Evolutionary conservation across 1,140 invertebrate species (phyloP), one percentile per base, ranked within the genome.

Genomic region (Aculops lycopersici): DNA sequence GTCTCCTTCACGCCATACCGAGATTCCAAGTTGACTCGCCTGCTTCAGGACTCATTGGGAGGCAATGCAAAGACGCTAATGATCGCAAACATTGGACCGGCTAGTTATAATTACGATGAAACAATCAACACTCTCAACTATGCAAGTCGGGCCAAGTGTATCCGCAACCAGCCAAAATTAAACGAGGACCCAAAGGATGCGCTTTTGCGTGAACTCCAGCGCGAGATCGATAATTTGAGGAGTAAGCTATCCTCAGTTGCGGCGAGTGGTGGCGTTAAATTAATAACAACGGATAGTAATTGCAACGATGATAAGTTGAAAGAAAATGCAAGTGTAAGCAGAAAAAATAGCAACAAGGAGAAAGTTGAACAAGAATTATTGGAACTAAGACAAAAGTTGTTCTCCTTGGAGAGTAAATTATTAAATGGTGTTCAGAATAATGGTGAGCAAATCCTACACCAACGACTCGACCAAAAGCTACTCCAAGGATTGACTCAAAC

Each of bases 11-110:
- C 13, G 13, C 13, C 17, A 12, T 90, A 88, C 58, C 64, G 83
- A 54, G 81, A 90, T 55, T 86, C 79, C 3, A 92, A 92, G 61
- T 61, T 92, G 35, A 92, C 83, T 1, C 62, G 83, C 38, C 62
- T 90, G 21, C 59, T 92, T 37, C 80, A 90, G 62, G 68, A 46
- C 31, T 40, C 31, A 4, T 36, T 41, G 14, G 37, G 83, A 45
- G 83, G 83, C 8, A 92, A 92, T 63, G 79, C 81, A 35, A 84
- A 81, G 57, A 92, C 83, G 13, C 74, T 90, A 21, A 92, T 92
- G 83, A 77, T 92, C 20, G 83, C 84, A 15, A 88, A 84, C 56
- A 75, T 92, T 50, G 83, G 83, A 4, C 84, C 84, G n/a, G 80
- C 84, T 4, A 71, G 68, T 48, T 84, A 79, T 58, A 92, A 92